Evolutionary conservation across 2,888 invertebrate species (phyloP).

Genomic region (Epistrophella euchroma): DNA sequence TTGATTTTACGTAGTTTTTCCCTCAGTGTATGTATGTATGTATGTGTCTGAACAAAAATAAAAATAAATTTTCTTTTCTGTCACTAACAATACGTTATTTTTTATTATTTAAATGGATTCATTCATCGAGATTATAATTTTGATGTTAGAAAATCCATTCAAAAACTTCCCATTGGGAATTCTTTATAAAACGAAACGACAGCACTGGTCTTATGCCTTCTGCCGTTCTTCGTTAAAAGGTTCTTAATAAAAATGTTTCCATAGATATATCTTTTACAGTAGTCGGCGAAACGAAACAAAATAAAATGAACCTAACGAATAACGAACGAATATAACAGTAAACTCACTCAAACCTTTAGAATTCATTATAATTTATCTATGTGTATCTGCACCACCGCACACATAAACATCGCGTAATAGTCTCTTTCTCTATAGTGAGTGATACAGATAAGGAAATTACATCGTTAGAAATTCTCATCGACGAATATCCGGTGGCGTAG

Average conservation of each 20-base stretch:
- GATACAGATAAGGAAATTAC: constrained; percentile 62
- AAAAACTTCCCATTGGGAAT: neutral
- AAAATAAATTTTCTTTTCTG: too few relatives aligned
- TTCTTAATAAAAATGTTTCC: constrained; percentile 29
- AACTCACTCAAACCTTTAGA: constrained; percentile 20
- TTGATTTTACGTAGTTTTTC: too few relatives aligned
- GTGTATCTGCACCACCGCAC: constrained; percentile 54
- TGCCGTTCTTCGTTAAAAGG: constrained; percentile 1
- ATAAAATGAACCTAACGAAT: constrained; percentile 6
- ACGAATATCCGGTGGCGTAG: constrained; percentile 31
- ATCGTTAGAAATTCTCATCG: constrained; percentile 48
- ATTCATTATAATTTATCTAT: constrained; percentile 50
- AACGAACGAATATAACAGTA: constrained; percentile 3
- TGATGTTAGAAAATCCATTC: neutral
- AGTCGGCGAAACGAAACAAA: constrained; percentile 10
- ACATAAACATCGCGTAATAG: constrained; percentile 43
- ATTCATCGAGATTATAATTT: neutral
- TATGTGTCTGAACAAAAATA: too few relatives aligned
- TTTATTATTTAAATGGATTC: neutral
- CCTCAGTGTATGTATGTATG: too few relatives aligned
- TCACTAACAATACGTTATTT: neutral
- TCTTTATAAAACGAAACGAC: neutral
- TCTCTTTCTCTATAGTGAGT: neutral
- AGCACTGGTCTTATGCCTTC: neutral
- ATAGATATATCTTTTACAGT: constrained; percentile 17